These are phyloP conservation scores for Melikaiella ostensackeni DNA, from an alignment of 2,888 invertebrate genomes.

Conservation along the genomic window DNA sequence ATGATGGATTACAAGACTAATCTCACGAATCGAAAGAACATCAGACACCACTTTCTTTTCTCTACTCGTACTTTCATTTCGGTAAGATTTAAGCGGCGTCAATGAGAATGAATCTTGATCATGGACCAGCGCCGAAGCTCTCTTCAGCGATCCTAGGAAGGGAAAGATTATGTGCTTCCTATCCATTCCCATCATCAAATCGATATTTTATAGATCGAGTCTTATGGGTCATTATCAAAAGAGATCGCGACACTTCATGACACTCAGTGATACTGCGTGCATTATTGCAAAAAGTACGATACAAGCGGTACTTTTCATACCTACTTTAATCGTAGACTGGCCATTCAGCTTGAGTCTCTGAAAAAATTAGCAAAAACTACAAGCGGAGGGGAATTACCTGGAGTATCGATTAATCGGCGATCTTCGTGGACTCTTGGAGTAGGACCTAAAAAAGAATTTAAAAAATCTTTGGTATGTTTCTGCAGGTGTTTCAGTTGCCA, in stretches of 20 bases:
- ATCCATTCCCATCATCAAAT: background rate
- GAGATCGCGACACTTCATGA: background rate
- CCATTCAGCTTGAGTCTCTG: conserved; percentile 57
- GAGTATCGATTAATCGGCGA: conserved; percentile 64
- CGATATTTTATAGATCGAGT: background rate
- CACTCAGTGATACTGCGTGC: conserved; percentile 42
- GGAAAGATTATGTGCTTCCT: background rate
- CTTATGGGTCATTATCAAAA: background rate
- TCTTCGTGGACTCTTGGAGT: conserved; percentile 69
- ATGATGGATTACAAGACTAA: background rate
- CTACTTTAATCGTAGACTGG: conserved; percentile 57
- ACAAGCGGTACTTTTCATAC: conserved; percentile 63
- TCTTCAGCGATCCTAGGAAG: background rate
- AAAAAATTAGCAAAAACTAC: conserved; percentile 55
- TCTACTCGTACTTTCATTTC: conserved; percentile 14
- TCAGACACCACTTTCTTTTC: conserved; percentile 30
- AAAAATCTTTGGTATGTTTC: conserved; percentile 65
- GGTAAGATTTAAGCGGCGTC: conserved; percentile 44
- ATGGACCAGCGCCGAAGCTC: conserved; percentile 19
- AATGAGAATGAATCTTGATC: conserved; percentile 48
- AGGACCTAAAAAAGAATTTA: conserved; percentile 71
- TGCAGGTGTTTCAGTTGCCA: conserved; percentile 50
- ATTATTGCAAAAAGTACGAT: conserved; percentile 59
- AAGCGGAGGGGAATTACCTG: conserved; percentile 64
- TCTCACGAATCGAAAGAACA: conserved; percentile 21